Conservation (phyloP, 2,888 invertebrate species). For the Anodontia alba region DNA sequence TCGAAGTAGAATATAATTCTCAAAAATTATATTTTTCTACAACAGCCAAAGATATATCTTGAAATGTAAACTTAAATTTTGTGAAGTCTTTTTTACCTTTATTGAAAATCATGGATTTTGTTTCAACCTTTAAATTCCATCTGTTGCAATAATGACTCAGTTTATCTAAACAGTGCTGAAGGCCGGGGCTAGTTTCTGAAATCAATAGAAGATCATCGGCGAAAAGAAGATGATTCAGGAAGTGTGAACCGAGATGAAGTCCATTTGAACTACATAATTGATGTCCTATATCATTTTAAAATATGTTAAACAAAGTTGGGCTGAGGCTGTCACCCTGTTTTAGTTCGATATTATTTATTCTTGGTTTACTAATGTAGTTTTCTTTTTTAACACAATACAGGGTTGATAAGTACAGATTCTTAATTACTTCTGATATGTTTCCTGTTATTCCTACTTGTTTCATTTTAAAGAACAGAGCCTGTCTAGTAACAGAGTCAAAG, state of each 20-base stretch:
- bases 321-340: slow-evolving; percentile 24
- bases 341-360: slow-evolving; percentile 4
- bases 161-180: too few species aligned
- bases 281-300: slow-evolving; percentile 25
- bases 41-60: background rate
- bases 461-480: background rate
- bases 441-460: background rate
- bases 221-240: too few species aligned
- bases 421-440: slow-evolving; percentile 7
- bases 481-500: slow-evolving; percentile 19
- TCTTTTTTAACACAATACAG: slow-evolving; percentile 6
- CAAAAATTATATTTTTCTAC: background rate
- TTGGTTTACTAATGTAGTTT: background rate
- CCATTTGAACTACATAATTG: too few species aligned
- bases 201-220: too few species aligned
- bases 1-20: background rate
- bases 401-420: slow-evolving; percentile 15
- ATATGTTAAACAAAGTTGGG: slow-evolving; percentile 22
- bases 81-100: background rate
- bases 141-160: background rate
- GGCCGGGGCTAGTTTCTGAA: too few species aligned
- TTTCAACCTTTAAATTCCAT: background rate
- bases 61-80: background rate
- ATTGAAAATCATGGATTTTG: background rate
- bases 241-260: too few species aligned